These are phyloP conservation scores for Parasteatoda lunata DNA, from an alignment of 2,888 invertebrate species.

Conservation along the genomic window DNA sequence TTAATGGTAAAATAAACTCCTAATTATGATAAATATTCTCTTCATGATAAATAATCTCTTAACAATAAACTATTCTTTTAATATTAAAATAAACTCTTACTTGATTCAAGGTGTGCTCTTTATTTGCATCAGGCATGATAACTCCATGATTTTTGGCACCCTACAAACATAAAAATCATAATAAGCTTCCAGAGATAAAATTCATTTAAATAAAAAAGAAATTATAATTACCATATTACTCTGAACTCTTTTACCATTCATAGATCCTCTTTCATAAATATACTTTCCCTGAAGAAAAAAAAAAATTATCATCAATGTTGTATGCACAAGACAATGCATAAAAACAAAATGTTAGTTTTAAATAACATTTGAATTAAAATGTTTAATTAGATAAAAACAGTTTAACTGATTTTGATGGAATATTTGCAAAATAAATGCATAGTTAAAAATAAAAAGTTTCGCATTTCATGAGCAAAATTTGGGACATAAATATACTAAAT, in stretches of 20 bases:
- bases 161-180: slow-evolving; percentile 70
- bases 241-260: slow-evolving; percentile 95
- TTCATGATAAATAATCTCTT: no score
- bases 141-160: slow-evolving; percentile 99
- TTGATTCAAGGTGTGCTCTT: slow-evolving; percentile 95
- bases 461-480: no score
- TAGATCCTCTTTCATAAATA: slow-evolving; percentile 93
- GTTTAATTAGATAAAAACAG: not conserved
- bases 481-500: no score
- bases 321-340: not conserved
- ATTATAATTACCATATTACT: slow-evolving; percentile 85
- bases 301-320: not conserved
- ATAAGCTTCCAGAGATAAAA: not conserved
- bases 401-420: not conserved
- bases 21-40: no score
- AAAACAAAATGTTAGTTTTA: slow-evolving; percentile 9
- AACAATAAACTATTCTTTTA: no score
- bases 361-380: not conserved
- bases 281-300: slow-evolving; percentile 83
- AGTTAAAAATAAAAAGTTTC: not conserved
- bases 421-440: not conserved
- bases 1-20: no score
- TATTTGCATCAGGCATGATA: slow-evolving; percentile 97
- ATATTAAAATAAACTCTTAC: slow-evolving; percentile 70
- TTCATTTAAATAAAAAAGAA: not conserved